Percentiles rank a stretch among this genome's conserved stretches.
These are phyloP conservation scores for Tetranychus truncatus DNA, from an alignment of 2,888 invertebrate genomes.

Conservation along the genomic window DNA sequence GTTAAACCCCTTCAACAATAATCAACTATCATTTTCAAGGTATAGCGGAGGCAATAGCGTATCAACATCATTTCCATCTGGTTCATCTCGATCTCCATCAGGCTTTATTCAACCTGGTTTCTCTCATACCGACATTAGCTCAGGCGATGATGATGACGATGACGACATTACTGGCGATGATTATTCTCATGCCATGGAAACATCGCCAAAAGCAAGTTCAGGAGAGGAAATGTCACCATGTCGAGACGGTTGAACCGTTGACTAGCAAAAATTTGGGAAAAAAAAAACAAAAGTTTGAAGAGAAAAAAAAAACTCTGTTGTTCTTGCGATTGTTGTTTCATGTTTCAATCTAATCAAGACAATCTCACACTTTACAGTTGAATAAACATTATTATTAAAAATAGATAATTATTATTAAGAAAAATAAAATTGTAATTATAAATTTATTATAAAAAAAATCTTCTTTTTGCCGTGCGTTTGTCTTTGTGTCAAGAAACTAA, in stretches of 20 bases:
- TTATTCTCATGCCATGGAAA: constrained; percentile 1
- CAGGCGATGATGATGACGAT: background rate
- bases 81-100: background rate
- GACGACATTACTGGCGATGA: background rate
- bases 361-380: too few species aligned
- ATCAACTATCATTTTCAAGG: background rate
- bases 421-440: too few species aligned
- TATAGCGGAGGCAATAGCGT: constrained; percentile 11
- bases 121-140: constrained; percentile 4
- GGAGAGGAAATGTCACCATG: constrained; percentile 8
- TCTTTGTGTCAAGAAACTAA: too few species aligned
- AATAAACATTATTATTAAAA: too few species aligned
- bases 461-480: too few species aligned
- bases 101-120: constrained; percentile 10
- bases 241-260: background rate
- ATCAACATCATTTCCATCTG: background rate
- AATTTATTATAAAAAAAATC: too few species aligned
- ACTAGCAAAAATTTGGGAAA: too few species aligned
- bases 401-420: too few species aligned
- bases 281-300: too few species aligned
- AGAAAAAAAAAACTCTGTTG: too few species aligned
- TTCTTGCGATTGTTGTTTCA: too few species aligned
- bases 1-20: background rate
- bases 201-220: constrained; percentile 9
- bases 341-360: too few species aligned